phyloP scores from a whole-genome alignment of 2,797 vertebrate species.

The Coregonus sp. region DNA sequence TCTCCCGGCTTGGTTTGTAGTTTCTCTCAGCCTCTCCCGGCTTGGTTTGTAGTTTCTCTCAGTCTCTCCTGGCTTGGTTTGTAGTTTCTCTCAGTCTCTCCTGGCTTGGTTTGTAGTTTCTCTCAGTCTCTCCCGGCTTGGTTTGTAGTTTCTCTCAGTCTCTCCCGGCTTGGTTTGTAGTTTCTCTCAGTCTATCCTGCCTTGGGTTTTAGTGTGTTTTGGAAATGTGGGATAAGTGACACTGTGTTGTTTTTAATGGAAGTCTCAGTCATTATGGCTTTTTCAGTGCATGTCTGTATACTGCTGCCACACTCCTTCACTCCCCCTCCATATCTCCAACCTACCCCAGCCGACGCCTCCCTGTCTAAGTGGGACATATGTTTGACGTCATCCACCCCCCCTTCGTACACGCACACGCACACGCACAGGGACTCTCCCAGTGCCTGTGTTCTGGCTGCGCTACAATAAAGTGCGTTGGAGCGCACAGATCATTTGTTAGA shows the following conservation, averaged over 20 bases:
- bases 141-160: too few relatives aligned
- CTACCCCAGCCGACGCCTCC: slow-evolving; percentile 60
- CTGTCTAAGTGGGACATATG: slow-evolving; percentile 85
- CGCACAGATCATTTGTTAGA: slow-evolving; percentile 88
- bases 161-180: too few relatives aligned
- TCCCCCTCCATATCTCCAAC: slow-evolving; percentile 28
- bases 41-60: too few relatives aligned
- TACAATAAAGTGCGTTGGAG: slow-evolving; percentile 89
- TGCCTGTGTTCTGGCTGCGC: slow-evolving; percentile 84
- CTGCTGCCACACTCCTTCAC: slow-evolving; percentile 18
- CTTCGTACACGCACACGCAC: neutral
- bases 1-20: too few relatives aligned
- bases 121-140: too few relatives aligned
- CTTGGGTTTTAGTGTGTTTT: slow-evolving; percentile 52
- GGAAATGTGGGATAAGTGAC: slow-evolving; percentile 63
- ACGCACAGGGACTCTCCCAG: slow-evolving; percentile 43
- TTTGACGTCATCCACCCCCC: slow-evolving; percentile 73
- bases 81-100: too few relatives aligned
- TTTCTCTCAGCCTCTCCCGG: too few relatives aligned
- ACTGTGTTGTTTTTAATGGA: slow-evolving; percentile 34
- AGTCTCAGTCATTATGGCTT: slow-evolving; percentile 56
- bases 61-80: too few relatives aligned
- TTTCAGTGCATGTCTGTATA: slow-evolving; percentile 57
- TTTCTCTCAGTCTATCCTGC: neutral
- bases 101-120: too few relatives aligned